phyloP scores from a whole-genome alignment of 1,140 invertebrate species.

The Dendroctonus ponderosae region DNA sequence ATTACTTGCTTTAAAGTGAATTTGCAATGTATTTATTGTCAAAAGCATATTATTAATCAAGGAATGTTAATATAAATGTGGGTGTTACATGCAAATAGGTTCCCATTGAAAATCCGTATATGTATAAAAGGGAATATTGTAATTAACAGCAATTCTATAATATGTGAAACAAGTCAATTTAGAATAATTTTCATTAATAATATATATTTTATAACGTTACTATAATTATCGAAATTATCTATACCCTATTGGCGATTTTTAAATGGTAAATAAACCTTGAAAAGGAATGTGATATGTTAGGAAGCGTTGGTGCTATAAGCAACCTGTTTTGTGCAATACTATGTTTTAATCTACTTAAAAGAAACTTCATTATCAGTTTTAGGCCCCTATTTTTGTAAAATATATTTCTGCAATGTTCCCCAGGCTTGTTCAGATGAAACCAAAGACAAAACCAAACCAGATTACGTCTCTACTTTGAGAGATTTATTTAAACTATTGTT shows the following conservation, averaged over 20 bases:
- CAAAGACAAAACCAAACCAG: conserved; percentile 7
- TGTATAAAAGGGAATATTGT: too few relatives aligned
- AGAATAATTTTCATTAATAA: conserved; percentile 10
- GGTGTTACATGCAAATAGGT: too few relatives aligned
- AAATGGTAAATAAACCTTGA: conserved; percentile 36
- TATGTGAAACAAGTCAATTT: conserved; percentile 16
- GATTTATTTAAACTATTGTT: neutral
- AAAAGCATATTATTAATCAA: too few relatives aligned
- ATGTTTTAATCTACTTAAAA: conserved; percentile 1
- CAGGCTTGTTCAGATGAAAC: conserved; percentile 1
- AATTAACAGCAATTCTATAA: too few relatives aligned
- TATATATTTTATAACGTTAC: conserved; percentile 11
- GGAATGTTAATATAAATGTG: too few relatives aligned
- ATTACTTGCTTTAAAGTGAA: too few relatives aligned
- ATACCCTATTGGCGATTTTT: conserved; percentile 38
- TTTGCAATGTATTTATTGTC: too few relatives aligned
- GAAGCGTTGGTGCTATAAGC: conserved; percentile 47
- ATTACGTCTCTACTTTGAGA: neutral
- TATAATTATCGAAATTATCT: conserved; percentile 6
- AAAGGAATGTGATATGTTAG: conserved; percentile 48
- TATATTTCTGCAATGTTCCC: neutral
- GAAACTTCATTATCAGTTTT: neutral
- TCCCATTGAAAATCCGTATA: too few relatives aligned
- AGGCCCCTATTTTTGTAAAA: neutral
- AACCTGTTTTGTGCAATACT: conserved; percentile 47